A percentile compares a stretch with the other conserved stretches of the same genome.
Evolutionary conservation across 2,797 vertebrate species (phyloP).

Genomic region (Buphagus erythrorhynchus): DNA sequence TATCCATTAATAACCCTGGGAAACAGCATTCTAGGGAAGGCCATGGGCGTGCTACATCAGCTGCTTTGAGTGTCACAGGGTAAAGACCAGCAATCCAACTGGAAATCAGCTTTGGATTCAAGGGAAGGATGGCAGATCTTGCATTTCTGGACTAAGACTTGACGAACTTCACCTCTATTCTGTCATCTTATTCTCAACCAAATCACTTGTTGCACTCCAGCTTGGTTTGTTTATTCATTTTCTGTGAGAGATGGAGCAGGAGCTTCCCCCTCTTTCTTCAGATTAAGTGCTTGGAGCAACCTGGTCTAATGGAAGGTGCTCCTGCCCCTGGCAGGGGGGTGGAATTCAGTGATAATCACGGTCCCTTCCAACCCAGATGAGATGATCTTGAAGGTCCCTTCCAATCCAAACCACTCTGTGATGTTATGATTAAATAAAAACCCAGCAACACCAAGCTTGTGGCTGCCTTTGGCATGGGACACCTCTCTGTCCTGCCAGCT

Average conservation of each 20-base stretch:
- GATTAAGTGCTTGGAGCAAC: background rate
- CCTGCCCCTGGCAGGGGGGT: fast-evolving
- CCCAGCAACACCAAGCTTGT: background rate
- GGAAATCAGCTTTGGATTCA: background rate
- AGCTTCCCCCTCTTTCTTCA: background rate
- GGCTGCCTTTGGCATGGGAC: background rate
- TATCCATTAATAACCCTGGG: background rate
- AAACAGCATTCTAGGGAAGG: background rate
- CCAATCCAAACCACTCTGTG: background rate
- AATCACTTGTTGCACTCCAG: background rate
- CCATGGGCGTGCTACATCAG: background rate
- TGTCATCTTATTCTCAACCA: background rate
- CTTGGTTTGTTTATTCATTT: background rate
- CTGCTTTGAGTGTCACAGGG: background rate
- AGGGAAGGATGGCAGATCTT: background rate
- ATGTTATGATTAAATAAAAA: background rate
- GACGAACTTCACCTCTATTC: background rate
- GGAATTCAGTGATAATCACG: background rate
- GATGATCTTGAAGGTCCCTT: background rate
- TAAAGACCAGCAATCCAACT: background rate
- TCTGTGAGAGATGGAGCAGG: background rate
- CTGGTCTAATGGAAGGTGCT: background rate
- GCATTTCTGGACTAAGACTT: background rate
- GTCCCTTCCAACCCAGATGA: background rate
- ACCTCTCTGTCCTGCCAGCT: background rate